A percentile compares a stretch with the other conserved stretches of the same genome.
Evolutionary conservation across 2,113 vertebrate genomes (phyloP).

Genomic region (Gasterosteus nipponicus): DNA sequence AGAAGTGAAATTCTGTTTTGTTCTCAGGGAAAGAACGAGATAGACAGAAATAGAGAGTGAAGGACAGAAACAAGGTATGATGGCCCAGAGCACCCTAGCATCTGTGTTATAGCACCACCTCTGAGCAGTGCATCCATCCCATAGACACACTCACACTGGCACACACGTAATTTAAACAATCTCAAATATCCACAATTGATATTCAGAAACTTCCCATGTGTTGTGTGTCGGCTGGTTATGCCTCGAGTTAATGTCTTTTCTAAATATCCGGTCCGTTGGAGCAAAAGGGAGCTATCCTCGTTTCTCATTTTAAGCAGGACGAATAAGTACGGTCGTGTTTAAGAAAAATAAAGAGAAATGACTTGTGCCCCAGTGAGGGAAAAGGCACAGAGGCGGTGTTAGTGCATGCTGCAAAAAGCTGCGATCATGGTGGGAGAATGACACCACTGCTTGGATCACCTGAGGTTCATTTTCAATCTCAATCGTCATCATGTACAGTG

Average conservation of each 20-base stretch:
- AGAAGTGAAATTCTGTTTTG: conserved; percentile 55
- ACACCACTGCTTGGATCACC: conserved; percentile 64
- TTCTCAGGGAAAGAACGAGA: conserved; percentile 60
- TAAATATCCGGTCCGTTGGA: conserved; percentile 2
- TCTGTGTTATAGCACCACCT: conserved; percentile 50
- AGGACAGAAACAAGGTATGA: conserved; percentile 71
- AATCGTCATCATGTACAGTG: conserved; percentile 47
- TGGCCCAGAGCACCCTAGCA: conserved; percentile 72
- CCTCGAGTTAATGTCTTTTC: neutral
- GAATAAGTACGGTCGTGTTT: conserved; percentile 54
- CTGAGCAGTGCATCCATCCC: conserved; percentile 68
- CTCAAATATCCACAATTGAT: conserved; percentile 5
- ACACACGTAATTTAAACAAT: conserved; percentile 34
- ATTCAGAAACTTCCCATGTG: neutral
- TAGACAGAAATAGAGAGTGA: conserved; percentile 42
- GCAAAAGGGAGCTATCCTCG: conserved; percentile 19
- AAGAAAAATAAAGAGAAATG: conserved; percentile 53
- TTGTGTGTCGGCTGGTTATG: neutral
- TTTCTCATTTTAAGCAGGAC: conserved; percentile 43
- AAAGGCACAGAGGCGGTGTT: conserved; percentile 48
- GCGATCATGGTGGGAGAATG: conserved; percentile 62
- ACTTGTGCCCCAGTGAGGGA: conserved; percentile 53
- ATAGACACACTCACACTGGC: conserved; percentile 34
- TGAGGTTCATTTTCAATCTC: conserved; percentile 46
- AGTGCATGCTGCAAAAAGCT: conserved; percentile 62